These are phyloP conservation scores for Thecocarcelia acutangulata DNA, from an alignment of 2,888 invertebrate species.

Conservation along the genomic window DNA sequence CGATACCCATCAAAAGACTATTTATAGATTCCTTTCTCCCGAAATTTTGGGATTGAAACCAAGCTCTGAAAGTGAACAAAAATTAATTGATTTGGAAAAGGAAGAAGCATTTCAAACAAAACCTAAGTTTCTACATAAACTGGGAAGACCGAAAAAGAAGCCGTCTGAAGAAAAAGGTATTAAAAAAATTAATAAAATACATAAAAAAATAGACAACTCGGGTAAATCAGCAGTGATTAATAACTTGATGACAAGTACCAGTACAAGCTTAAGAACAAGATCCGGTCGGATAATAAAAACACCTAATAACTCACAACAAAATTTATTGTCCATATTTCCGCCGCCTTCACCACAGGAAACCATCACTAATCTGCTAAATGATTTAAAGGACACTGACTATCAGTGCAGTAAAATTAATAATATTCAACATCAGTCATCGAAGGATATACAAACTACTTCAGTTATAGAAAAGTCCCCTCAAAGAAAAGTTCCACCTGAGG, in stretches of 20 bases:
- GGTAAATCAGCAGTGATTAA: conserved; percentile 2
- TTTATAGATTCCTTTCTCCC: conserved; percentile 78
- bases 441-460: not conserved
- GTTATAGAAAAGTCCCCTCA: conserved; percentile 45
- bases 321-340: conserved; percentile 17
- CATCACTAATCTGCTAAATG: conserved; percentile 73
- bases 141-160: conserved; percentile 74
- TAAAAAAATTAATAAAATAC: conserved; percentile 41
- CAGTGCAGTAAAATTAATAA: conserved; percentile 55
- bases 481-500: conserved; percentile 75
- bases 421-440: not conserved
- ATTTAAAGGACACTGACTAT: conserved; percentile 70
- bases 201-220: conserved; percentile 41
- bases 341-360: conserved; percentile 68
- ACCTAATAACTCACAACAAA: conserved; percentile 5
- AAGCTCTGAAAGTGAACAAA: not conserved
- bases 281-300: conserved; percentile 57
- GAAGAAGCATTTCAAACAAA: conserved; percentile 3
- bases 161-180: not conserved
- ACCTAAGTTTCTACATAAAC: conserved; percentile 65
- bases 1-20: conserved; percentile 76
- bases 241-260: not conserved
- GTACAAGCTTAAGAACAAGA: conserved; percentile 49
- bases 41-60: conserved; percentile 74
- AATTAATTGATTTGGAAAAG: conserved; percentile 11